These are phyloP conservation scores for Ichneumon xanthorius DNA, from an alignment of 2,888 invertebrate genomes.

Conservation along the genomic window DNA sequence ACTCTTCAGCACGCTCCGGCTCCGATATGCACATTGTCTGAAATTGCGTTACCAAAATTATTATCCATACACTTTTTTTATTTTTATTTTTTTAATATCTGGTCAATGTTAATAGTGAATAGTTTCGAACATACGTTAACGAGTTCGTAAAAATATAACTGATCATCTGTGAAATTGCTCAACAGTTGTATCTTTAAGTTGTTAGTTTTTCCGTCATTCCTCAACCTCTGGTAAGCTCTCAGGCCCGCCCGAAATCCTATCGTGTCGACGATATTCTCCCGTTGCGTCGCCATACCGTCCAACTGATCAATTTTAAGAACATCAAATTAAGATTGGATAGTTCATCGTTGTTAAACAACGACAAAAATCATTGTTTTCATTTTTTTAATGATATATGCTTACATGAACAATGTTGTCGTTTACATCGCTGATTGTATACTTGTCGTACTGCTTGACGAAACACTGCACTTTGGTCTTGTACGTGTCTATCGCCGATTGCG, in stretches of 20 bases:
- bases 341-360: too few species aligned
- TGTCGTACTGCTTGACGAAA: conserved; percentile 89
- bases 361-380: too few species aligned
- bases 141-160: not conserved
- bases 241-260: not conserved
- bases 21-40: not conserved
- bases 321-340: too few species aligned
- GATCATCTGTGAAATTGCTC: not conserved
- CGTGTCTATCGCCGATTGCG: conserved; percentile 87
- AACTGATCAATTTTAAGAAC: too few species aligned
- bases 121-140: not conserved
- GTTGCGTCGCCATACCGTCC: too few species aligned
- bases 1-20: not conserved
- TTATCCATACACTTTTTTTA: too few species aligned
- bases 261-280: too few species aligned
- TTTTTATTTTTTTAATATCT: not conserved
- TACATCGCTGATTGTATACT: conserved; percentile 84
- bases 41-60: not conserved
- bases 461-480: conserved; percentile 88
- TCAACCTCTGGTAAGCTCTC: not conserved
- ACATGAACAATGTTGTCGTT: conserved; percentile 83
- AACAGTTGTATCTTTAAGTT: not conserved
- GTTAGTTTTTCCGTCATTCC: not conserved
- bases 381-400: not conserved
- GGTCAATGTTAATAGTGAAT: not conserved